Conservation (phyloP, 2,113 vertebrate genomes). For the Reinhardtius hippoglossoides region DNA sequence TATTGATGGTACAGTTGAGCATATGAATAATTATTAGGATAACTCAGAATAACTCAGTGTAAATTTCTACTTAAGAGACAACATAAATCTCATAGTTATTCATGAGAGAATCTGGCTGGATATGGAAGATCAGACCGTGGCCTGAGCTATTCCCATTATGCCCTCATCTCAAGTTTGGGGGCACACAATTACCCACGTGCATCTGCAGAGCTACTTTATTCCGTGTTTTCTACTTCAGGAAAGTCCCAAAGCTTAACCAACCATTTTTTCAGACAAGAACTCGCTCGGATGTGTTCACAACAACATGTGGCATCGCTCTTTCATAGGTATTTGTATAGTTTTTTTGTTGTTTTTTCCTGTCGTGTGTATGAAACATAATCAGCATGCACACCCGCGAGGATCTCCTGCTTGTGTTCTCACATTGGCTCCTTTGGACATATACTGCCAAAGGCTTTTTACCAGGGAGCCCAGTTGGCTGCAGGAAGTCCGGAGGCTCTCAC, state of each 20-base stretch:
- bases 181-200: conserved; percentile 48
- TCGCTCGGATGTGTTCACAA: too few relatives aligned
- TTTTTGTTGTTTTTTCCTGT: too few relatives aligned
- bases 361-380: too few relatives aligned
- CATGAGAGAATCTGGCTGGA: conserved; percentile 28
- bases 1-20: conserved; percentile 13
- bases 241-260: conserved; percentile 27
- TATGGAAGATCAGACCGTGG: conserved; percentile 30
- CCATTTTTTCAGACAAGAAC: background rate
- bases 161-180: conserved; percentile 54
- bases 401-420: too few relatives aligned
- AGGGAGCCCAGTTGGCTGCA: too few relatives aligned
- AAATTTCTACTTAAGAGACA: conserved; percentile 37
- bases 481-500: too few relatives aligned
- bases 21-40: conserved; percentile 29
- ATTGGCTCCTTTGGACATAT: too few relatives aligned
- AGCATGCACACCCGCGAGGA: too few relatives aligned
- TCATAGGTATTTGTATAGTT: too few relatives aligned
- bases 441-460: too few relatives aligned
- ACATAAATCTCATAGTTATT: conserved; percentile 49
- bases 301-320: too few relatives aligned
- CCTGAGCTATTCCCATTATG: conserved; percentile 46
- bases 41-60: conserved; percentile 19
- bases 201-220: conserved; percentile 32
- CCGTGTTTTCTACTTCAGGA: conserved; percentile 31